Conservation (phyloP, 1,140 invertebrate genomes). For the Pseudomyrmex gracilis region DNA sequence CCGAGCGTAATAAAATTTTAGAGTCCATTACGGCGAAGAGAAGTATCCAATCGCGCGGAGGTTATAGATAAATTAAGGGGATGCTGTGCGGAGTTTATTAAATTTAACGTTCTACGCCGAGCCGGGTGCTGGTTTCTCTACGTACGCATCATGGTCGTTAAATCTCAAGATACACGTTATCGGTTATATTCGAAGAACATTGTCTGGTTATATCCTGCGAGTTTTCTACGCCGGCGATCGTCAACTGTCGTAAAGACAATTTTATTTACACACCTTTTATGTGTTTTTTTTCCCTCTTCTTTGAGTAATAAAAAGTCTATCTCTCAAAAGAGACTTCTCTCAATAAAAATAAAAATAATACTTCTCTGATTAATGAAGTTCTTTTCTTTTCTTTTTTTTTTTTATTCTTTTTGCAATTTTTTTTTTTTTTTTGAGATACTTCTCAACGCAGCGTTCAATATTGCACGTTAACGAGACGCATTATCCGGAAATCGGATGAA, state of each 20-base stretch:
- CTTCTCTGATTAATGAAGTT: no score
- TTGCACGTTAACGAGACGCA: no score
- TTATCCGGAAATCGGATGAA: neutral
- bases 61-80: conserved; percentile 68
- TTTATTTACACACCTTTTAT: neutral
- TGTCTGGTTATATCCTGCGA: neutral
- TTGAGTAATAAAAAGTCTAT: neutral
- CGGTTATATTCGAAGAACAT: conserved; percentile 6
- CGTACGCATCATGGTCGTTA: conserved; percentile 27
- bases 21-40: conserved; percentile 66
- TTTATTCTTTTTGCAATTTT: neutral
- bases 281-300: no score
- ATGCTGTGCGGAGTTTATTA: conserved; percentile 65
- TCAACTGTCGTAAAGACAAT: neutral
- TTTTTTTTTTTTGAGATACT: neutral
- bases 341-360: no score
- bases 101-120: conserved; percentile 49
- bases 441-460: neutral
- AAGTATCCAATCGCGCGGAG: conserved; percentile 64
- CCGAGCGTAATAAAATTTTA: conserved; percentile 72
- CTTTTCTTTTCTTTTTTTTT: neutral
- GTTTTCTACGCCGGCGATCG: neutral
- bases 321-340: no score
- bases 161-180: conserved; percentile 45
- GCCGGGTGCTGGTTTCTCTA: neutral